Evolutionary conservation across 2,797 vertebrate species (phyloP), one percentile per base, ranked within the genome.

Genomic region (Crypturellus tataupa): DNA sequence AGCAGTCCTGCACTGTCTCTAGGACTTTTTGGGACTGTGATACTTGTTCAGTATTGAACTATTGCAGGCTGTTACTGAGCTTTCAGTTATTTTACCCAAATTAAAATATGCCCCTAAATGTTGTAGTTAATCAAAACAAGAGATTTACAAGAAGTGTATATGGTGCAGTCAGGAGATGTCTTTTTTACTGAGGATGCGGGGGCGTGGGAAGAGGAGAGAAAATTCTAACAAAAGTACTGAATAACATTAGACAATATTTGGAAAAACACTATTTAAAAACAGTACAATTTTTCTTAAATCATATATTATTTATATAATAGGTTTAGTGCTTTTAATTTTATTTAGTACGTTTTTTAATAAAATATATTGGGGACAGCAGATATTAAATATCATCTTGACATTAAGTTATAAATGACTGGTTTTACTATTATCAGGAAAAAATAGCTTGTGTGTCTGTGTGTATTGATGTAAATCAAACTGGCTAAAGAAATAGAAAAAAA

Each of bases 121-220:
- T 3, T 24, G 12, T 42, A 4, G 12, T 46, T 79, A 40, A 79
- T 5, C 31, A 27, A 20, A 76, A 31, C 14, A 6, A 6, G 72
- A 27, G 13, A 83, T 80, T 83, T 92, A 42, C 49, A 62, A 35
- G 23, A 65, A 75, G 24, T 39, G 0, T 63, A 6, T 56, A 24
- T 46, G 70, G 24, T n/a, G 2, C 9, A 27, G 12, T 62, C 91
- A 33, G 11, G 25, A 87, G 68, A 10, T 42, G 5, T 20, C 58
- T 86, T 71, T 33, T 75, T 68, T 64, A 6, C 39, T 53, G 4
- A 1, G 2, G 1, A 0, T 1, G 25, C 55, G 4, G 1, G 2
- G 1, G 0, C 1, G 25, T 58, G 56, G 49, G 2, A 2, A 81
- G 3, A 1, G 0, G 1, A 29, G 65, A 60, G 55, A 3, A 2